Percentiles rank a stretch among this genome's conserved stretches.
Conservation (phyloP, 92 coral and sea anemone genomes). For the Chrysogorgia sp. region DNA sequence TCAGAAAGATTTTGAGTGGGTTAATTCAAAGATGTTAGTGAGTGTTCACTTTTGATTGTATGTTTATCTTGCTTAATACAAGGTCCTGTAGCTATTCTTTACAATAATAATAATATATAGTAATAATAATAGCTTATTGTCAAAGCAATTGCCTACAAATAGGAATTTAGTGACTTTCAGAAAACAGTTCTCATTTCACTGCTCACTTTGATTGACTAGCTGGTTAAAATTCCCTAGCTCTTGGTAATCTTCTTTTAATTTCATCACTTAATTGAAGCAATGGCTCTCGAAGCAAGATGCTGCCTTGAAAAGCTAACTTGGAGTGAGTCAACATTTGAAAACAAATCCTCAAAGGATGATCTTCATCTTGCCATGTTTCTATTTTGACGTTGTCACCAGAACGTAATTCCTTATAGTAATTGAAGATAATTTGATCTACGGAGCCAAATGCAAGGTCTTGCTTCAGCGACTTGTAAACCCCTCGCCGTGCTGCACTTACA, state of each 20-base stretch:
- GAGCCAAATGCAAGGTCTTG: constrained; percentile 34
- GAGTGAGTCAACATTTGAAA: constrained; percentile 3
- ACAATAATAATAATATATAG: no score
- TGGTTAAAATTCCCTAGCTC: constrained; percentile 15
- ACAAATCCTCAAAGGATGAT: constrained; percentile 24
- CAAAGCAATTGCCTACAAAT: no score
- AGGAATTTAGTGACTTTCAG: no score
- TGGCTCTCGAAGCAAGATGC: constrained; percentile 26
- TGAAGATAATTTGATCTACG: constrained; percentile 6
- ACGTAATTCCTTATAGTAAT: constrained; percentile 9
- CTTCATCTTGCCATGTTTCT: constrained; percentile 18
- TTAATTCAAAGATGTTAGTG: no score
- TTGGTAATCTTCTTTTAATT: background rate
- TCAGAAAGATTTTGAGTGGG: no score
- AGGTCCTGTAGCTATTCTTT: no score
- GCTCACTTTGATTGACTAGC: no score
- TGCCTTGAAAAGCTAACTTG: constrained; percentile 17
- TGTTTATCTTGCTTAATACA: no score
- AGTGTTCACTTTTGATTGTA: no score
- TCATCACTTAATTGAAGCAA: constrained; percentile 20
- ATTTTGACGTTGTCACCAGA: constrained; percentile 4
- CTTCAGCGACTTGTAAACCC: constrained; percentile 14
- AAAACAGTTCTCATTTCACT: no score
- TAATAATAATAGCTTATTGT: no score
- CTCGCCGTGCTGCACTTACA: constrained; percentile 13